Evolutionary conservation across 2,113 vertebrate genomes (phyloP), one percentile per base, ranked within the genome.

Genomic region (Seriola aureovittata): DNA sequence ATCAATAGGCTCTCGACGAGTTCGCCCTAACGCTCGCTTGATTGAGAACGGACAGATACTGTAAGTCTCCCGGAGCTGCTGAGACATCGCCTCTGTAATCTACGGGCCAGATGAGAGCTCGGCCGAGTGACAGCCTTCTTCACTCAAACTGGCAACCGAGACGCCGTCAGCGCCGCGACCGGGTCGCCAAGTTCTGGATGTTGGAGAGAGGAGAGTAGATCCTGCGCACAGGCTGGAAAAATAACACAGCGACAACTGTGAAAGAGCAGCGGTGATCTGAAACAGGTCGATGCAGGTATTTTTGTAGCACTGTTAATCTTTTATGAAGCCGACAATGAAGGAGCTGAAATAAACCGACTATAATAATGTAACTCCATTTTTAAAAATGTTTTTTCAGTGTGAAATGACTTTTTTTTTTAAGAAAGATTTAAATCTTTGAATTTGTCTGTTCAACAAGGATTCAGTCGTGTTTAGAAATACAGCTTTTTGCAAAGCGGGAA

Each of bases 1-100:
- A 78, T 89, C 86, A 65, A 87, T 85, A 58, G 17, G 10, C 32
- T 42, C 58, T 72, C 58, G 50, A 36, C 19, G 3, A n/a, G 59
- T 60, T 71, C 29, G 1, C 74, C 55, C 62, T 23, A 50, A 78
- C 81, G 29, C n/a, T 71, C 81, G 29, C n/a, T 71, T 70, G 57
- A 71, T 17, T 64, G 79, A 71, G 46, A 82, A 55, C 3, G 34
- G 79, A 78, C 73, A 38, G 62, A 65, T 42, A 58, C 80, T 21
- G 74, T 32, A 54, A 59, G 65, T 74, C 65, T 2, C 32, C 3
- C 0, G 8, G 16, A 74, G 78, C 8, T 3, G 62, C 82, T 62
- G 70, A 71, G 57, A 19, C 68, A 42, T 81, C 17, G 21, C 65
- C 11, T 40, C 42, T 44, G 69, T 62, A 75, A 80, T 75, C 72